Evolutionary conservation across 2,113 vertebrate species (phyloP).

Genomic region (Alouatta palliata): DNA sequence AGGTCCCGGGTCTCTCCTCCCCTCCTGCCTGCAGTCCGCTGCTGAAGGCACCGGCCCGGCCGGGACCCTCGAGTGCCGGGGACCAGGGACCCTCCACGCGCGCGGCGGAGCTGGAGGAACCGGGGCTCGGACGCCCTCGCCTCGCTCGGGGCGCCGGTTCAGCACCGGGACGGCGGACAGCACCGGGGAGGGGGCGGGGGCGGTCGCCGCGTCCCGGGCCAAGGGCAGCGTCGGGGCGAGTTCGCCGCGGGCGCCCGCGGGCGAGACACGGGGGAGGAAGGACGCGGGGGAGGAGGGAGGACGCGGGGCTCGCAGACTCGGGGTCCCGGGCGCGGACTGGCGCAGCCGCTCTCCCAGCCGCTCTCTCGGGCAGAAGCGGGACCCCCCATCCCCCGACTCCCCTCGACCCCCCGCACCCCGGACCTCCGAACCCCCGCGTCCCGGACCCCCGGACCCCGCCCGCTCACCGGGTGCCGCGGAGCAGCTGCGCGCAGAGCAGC

Average conservation of each 20-base stretch:
- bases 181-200: neutral
- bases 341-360: neutral
- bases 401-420: neutral
- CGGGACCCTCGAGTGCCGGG: neutral
- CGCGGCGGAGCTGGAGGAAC: neutral
- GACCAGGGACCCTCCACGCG: neutral
- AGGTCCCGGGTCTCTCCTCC: neutral
- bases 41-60: neutral
- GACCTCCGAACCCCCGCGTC: neutral
- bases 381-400: too few species aligned
- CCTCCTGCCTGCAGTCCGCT: neutral
- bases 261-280: too few species aligned
- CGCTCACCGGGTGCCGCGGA: constrained; percentile 85
- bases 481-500: constrained; percentile 81
- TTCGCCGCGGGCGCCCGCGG: neutral
- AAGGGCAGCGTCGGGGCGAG: neutral
- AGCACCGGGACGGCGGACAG: constrained; percentile 72
- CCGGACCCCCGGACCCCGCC: neutral
- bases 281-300: too few species aligned
- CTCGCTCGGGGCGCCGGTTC: neutral
- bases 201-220: too few species aligned
- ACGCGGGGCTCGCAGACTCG: too few species aligned
- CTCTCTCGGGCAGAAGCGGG: neutral
- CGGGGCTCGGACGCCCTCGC: neutral
- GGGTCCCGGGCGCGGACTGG: neutral